Conservation (phyloP, 2,113 vertebrate genomes). For the Hemiscyllium ocellatum region DNA sequence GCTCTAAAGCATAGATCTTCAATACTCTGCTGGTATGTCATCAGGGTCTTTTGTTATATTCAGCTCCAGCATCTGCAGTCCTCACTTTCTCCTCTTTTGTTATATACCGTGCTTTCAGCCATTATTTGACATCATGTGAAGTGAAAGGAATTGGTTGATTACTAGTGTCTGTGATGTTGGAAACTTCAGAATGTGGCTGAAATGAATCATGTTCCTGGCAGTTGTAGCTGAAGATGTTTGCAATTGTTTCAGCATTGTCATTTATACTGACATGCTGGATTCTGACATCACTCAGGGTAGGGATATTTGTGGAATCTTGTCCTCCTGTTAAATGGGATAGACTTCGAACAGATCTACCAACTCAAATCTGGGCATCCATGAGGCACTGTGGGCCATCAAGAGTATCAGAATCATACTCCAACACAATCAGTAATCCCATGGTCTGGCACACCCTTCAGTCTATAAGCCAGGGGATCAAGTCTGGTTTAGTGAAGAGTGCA, state of each 20-base stretch:
- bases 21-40: background rate
- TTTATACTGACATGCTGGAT: background rate
- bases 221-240: background rate
- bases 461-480: no score
- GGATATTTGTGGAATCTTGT: background rate
- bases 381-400: no score
- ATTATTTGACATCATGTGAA: background rate
- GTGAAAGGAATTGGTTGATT: background rate
- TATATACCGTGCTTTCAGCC: background rate
- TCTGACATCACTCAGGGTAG: background rate
- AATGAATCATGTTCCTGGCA: background rate
- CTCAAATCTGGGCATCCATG: no score
- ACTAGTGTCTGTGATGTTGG: background rate
- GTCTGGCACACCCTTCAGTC: no score
- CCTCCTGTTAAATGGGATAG: background rate
- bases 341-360: no score
- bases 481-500: no score
- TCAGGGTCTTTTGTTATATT: background rate
- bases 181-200: background rate
- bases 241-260: background rate
- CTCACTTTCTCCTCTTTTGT: background rate
- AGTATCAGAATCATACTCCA: no score
- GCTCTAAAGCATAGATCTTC: background rate
- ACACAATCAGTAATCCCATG: no score
- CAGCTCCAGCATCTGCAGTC: no score